Evolutionary conservation across 64 coral and sea anemone genomes (phyloP), one percentile per base, ranked within the genome.

Genomic region (Actinia tenebrosa): DNA sequence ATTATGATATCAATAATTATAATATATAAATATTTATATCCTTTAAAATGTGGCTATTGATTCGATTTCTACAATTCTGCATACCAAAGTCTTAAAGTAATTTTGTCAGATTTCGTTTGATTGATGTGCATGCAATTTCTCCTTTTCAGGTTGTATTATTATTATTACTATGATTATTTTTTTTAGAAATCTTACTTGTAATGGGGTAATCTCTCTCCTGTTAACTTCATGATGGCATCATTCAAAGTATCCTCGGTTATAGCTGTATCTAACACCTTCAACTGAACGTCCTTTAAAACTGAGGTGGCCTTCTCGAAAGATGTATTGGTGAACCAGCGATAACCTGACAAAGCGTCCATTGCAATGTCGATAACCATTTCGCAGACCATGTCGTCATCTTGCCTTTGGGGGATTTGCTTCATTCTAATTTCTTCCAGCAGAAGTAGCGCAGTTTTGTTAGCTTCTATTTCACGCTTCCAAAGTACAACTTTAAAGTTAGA

Each of bases 381-480:
- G n/a, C 63, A n/a, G 5, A 42, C 87, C 87, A 89, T 89, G 25
- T 18, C 53, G 10, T 80, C 72, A 20, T 89, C 60, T 6, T 62
- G 14, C 15, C 45, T 45, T 37, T 37, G 30, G 10, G 17, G 52
- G 2, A 82, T 54, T 52, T 89, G 77, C 87, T 89, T 80, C 19
- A 61, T 54, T 45, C 44, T 82, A 2, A 89, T 59, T n/a, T 89
- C 78, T 16, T 64, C n/a, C 16, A 89, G 61, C 54, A 89, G 44
- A 22, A 63, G 43, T 27, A 43, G 18, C 3, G 25, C 53, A 6
- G 13, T 55, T 18, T 81, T 80, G 53, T 60, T 80, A 11, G 42
- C 37, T 64, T 80, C 87, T 23, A 89, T 89, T 64, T 82, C 78
- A 11, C 44, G 56, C 25, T 89, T 89, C 87, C 87, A 89, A 14